Percentiles rank a stretch among this genome's conserved stretches.
phyloP scores from a whole-genome alignment of 92 coral and sea anemone genomes.

The Parazoanthus swiftii region DNA sequence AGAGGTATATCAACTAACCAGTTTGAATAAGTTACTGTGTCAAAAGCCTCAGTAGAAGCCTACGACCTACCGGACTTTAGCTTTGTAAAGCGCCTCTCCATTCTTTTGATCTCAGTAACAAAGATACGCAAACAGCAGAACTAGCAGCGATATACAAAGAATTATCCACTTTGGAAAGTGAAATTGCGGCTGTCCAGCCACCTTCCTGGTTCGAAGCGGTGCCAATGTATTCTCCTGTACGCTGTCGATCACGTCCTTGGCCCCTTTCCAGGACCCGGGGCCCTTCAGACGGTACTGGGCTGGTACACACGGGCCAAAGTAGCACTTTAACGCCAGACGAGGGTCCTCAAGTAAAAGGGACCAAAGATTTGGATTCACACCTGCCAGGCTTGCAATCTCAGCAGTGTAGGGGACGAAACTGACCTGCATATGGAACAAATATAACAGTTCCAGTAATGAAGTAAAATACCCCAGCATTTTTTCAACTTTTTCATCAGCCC shows the following conservation, averaged over 20 bases:
- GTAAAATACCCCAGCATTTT: no score
- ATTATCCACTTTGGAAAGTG: not conserved
- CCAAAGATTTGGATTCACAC: slow-evolving; percentile 86
- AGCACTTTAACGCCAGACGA: slow-evolving; percentile 67
- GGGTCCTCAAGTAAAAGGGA: slow-evolving; percentile 76
- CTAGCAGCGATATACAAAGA: not conserved
- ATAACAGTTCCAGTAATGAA: no score
- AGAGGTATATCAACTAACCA: no score
- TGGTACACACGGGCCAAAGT: slow-evolving; percentile 78
- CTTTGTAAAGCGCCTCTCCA: no score
- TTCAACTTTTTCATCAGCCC: no score
- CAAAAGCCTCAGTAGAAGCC: no score
- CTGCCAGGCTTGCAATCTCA: slow-evolving; percentile 69
- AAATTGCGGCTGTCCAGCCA: not conserved
- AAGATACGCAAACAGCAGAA: slow-evolving; percentile 9
- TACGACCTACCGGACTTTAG: no score
- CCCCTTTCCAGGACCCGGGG: slow-evolving; percentile 80
- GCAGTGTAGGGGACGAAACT: slow-evolving; percentile 56
- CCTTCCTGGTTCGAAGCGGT: slow-evolving; percentile 16
- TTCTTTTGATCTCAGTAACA: not conserved
- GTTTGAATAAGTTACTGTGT: no score
- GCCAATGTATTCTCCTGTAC: slow-evolving; percentile 50
- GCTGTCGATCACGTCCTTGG: slow-evolving; percentile 71
- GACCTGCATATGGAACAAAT: not conserved
- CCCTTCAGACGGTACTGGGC: slow-evolving; percentile 88